These are phyloP conservation scores for Eristalis pertinax DNA, from an alignment of 2,888 invertebrate genomes.

Conservation along the genomic window DNA sequence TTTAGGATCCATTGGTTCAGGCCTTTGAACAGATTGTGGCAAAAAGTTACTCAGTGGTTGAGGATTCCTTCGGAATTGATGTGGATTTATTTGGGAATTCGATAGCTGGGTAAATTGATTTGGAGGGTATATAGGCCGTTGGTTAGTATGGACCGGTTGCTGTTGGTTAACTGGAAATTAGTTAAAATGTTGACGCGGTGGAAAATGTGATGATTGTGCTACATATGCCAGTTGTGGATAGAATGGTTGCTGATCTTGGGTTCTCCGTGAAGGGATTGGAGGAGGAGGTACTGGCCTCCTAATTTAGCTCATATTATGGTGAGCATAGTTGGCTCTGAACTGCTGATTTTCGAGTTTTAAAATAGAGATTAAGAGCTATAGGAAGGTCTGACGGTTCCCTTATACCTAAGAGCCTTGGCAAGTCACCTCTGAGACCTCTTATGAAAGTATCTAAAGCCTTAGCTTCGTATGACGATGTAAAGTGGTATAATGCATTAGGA, in stretches of 20 bases:
- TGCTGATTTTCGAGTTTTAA: constrained; percentile 50
- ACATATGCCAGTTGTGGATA: constrained; percentile 12
- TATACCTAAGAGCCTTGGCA: constrained; percentile 28
- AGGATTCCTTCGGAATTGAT: constrained; percentile 12
- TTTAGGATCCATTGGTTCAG: constrained; percentile 15
- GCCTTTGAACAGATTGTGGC: background rate
- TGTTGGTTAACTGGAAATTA: constrained; percentile 1
- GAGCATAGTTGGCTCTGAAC: constrained; percentile 11
- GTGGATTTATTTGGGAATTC: constrained; percentile 7
- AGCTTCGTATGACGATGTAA: constrained; percentile 61
- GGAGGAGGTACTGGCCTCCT: constrained; percentile 19
- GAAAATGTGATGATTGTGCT: background rate
- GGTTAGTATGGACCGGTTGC: background rate
- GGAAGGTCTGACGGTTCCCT: constrained; percentile 63
- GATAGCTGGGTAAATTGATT: constrained; percentile 2
- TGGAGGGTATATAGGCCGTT: constrained; percentile 3
- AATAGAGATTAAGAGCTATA: constrained; percentile 58
- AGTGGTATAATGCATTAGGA: constrained; percentile 48
- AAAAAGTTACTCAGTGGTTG: constrained; percentile 2
- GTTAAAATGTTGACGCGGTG: background rate
- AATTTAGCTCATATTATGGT: background rate
- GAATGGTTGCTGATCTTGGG: background rate
- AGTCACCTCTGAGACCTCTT: constrained; percentile 63
- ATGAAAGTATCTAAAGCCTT: constrained; percentile 73
- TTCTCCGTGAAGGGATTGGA: background rate